Percentiles rank a stretch among this genome's conserved stretches.
Evolutionary conservation across 1,140 invertebrate genomes (phyloP).

Genomic region (Anoplophora glabripennis): DNA sequence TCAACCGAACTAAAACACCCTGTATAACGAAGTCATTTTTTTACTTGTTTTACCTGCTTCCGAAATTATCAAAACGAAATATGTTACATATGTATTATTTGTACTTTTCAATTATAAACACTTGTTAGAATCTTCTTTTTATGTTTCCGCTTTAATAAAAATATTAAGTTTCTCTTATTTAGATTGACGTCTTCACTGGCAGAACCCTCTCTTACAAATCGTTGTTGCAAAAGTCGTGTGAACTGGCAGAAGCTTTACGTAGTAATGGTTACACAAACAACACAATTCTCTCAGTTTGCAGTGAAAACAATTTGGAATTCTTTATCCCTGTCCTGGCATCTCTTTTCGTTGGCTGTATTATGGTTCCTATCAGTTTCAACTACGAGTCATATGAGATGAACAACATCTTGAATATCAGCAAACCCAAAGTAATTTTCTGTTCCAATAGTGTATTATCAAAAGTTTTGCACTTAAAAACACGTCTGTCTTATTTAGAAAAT

Average conservation of each 20-base stretch:
- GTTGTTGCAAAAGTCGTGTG: constrained; percentile 21
- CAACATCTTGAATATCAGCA: constrained; percentile 52
- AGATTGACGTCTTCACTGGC: constrained; percentile 28
- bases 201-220: constrained; percentile 17
- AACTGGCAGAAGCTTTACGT: constrained; percentile 23
- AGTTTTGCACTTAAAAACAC: not conserved
- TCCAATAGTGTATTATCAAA: constrained; percentile 31
- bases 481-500: not conserved
- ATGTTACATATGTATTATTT: too few species aligned
- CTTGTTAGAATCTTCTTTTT: too few species aligned
- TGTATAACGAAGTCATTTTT: too few species aligned
- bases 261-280: constrained; percentile 18
- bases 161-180: too few species aligned
- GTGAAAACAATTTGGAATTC: constrained; percentile 58
- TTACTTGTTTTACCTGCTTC: too few species aligned
- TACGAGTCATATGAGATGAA: constrained; percentile 55
- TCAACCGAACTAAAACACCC: too few species aligned
- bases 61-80: too few species aligned
- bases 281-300: constrained; percentile 52
- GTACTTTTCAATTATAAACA: too few species aligned
- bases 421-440: constrained; percentile 52
- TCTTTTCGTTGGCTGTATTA: constrained; percentile 53
- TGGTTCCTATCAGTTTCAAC: constrained; percentile 56
- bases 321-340: constrained; percentile 50
- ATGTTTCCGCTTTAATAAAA: too few species aligned